phyloP scores from a whole-genome alignment of 1,140 invertebrate genomes.

The Drosophila tropicalis region DNA sequence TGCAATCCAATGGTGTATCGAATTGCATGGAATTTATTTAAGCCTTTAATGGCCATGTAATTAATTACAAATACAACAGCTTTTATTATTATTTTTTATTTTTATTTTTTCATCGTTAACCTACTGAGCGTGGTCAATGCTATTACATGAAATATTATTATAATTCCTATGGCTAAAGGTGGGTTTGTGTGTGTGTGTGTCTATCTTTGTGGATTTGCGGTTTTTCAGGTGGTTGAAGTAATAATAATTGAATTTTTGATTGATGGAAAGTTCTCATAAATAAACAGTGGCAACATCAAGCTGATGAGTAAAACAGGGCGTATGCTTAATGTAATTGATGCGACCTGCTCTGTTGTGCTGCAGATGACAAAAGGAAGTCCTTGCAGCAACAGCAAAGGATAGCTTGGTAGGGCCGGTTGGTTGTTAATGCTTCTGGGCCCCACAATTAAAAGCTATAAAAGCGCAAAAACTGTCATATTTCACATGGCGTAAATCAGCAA shows the following conservation, averaged over 20 bases:
- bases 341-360: background rate
- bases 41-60: conserved; percentile 25
- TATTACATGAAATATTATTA: conserved; percentile 12
- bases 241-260: conserved; percentile 14
- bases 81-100: background rate
- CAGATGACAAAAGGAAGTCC: conserved; percentile 42
- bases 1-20: background rate
- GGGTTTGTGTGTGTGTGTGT: background rate
- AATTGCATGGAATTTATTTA: conserved; percentile 13
- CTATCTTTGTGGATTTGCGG: conserved; percentile 7
- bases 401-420: background rate
- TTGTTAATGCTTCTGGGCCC: conserved; percentile 24
- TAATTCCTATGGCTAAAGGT: conserved; percentile 3
- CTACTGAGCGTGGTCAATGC: conserved; percentile 8
- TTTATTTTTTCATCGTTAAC: background rate
- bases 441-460: conserved; percentile 77
- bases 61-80: conserved; percentile 41
- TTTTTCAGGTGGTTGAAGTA: background rate
- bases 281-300: background rate
- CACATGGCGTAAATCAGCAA: conserved; percentile 61
- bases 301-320: conserved; percentile 20
- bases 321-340: conserved; percentile 52
- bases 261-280: conserved; percentile 9
- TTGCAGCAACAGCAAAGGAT: conserved; percentile 1
- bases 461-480: conserved; percentile 64